Base-by-base conservation (phyloP, 2,888 invertebrate genomes). In the Acronicta alni region DNA sequence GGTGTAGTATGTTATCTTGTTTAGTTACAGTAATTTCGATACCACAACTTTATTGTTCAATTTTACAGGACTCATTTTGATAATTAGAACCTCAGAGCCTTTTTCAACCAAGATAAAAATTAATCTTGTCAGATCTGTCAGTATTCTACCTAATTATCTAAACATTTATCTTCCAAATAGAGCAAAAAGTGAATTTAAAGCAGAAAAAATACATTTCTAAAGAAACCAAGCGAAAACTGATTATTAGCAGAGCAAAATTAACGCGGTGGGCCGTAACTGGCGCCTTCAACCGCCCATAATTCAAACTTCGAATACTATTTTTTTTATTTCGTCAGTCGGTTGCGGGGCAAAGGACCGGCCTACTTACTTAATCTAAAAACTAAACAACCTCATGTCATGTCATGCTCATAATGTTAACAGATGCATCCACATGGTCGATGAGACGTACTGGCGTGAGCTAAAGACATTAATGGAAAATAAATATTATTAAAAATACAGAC, bases 401-500 rank as follows among this genome's bases (percentile, higher is more conserved):
- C 35, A 35, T 58, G 18, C 39, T 65, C 74, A 65, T 54, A 43
- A 17, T 70, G 62, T 52, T 70, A 77, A 80, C 89, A 89, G 81
- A 87, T 89, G 88, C 77, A 80, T 61, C 67, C 88, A 85, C 53
- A 85, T 82, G 84, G 68, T 64, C 38, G 38, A 15, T 52, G 26
- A 52, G 41, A 30, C 8, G 72, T 74, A 77, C 66, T 75, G 55
- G 26, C 67, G 57, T 47, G 44, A 58, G 53, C 59, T 15, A 26
- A 67, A 61, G 47, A 43, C 49, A 42, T 68, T 68, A 66, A 68
- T 57, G 32, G 37, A 48, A 66, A 58, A 58, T 30, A 62, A 57
- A 62, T 59, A 70, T 42, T 45, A 44, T 53, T 57, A 45, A 67
- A 47, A 57, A 51, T 48, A 37, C 54, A 46, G 18, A 12, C 38